Evolutionary conservation across 2,888 invertebrate genomes (phyloP).

Genomic region (Acanthosepion lycidas): DNA sequence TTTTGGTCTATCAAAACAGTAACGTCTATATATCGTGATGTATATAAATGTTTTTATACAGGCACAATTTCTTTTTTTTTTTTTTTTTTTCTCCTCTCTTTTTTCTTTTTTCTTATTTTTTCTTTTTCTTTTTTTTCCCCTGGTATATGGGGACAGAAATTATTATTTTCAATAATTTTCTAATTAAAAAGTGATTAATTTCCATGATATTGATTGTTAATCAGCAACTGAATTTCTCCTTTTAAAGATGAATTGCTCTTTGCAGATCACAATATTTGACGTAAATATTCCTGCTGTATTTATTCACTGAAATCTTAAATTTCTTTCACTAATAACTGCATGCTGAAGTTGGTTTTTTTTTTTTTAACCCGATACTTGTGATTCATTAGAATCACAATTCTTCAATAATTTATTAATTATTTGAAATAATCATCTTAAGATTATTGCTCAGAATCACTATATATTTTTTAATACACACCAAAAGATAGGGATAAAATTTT

Average conservation of each 20-base stretch:
- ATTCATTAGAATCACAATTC: too few relatives aligned
- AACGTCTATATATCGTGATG: too few relatives aligned
- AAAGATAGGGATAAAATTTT: neutral
- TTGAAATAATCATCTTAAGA: neutral
- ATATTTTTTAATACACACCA: neutral
- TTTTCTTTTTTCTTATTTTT: too few relatives aligned
- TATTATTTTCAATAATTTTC: neutral
- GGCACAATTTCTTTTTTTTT: too few relatives aligned
- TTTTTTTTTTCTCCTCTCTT: too few relatives aligned
- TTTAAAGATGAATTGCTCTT: conserved; percentile 34
- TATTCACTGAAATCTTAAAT: neutral
- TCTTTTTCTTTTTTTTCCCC: too few relatives aligned
- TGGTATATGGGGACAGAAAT: neutral
- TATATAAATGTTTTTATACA: too few relatives aligned
- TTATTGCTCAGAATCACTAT: neutral
- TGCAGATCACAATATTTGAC: neutral
- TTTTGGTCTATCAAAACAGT: too few relatives aligned
- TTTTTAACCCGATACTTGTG: neutral
- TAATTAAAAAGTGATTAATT: neutral
- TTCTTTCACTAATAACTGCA: neutral
- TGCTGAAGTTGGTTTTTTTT: neutral
- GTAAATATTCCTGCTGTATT: neutral
- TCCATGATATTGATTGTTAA: neutral
- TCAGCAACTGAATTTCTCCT: neutral
- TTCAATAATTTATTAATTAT: neutral